Conservation (phyloP, 2,113 vertebrate genomes). For the Eidolon helvum region DNA sequence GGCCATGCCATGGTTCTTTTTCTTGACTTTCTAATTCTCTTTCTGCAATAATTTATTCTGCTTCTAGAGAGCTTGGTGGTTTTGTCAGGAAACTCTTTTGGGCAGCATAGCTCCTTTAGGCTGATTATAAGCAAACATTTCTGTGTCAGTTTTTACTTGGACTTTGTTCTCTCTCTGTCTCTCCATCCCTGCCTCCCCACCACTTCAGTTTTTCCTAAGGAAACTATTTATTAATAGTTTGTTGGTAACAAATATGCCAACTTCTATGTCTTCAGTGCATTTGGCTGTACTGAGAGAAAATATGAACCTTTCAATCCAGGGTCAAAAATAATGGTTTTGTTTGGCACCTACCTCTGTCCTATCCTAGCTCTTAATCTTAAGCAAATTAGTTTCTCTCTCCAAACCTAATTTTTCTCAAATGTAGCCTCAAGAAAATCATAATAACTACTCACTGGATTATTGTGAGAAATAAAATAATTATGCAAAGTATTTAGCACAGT, state of each 20-base stretch:
- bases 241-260: not conserved
- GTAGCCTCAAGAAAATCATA: not conserved
- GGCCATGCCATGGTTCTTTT: not conserved
- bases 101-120: not conserved
- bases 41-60: not conserved
- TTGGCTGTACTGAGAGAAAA: not conserved
- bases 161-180: not conserved
- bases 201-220: not conserved
- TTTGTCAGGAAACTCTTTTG: not conserved
- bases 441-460: not conserved
- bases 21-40: not conserved
- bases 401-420: not conserved
- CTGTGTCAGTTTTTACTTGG: not conserved
- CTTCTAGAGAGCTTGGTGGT: not conserved
- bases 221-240: not conserved
- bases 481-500: not conserved
- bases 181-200: rapidly evolving
- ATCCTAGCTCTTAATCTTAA: not conserved
- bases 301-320: not conserved
- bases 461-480: constrained; percentile 20
- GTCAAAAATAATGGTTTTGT: not conserved
- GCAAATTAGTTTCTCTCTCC: not conserved
- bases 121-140: not conserved
- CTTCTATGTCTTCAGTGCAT: not conserved
- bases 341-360: not conserved